Evolutionary conservation across 2,888 invertebrate species (phyloP), one percentile per base, ranked within the genome.

Genomic region (Mechanitis messenoides): DNA sequence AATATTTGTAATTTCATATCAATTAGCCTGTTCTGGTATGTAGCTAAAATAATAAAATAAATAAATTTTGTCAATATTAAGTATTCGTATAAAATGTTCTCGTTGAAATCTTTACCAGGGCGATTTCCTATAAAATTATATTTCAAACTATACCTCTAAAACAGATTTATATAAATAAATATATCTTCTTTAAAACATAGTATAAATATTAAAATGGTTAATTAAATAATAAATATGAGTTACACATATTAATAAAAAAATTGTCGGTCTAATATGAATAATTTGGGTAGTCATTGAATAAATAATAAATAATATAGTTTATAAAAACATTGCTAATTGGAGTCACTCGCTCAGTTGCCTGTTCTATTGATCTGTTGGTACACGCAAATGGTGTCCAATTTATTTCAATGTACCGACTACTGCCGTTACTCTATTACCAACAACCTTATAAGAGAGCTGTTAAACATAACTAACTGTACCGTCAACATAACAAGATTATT

Each of bases 311-410:
- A 50, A 31, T 50, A 50, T 50, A 28, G 50, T 31, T 50, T 31
- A 31, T 47, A 47, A 47, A 11, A 47, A n/a, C 31, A 3, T 50
- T 50, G 31, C 4, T 50, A 50, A 50, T 50, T 50, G 50, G 31
- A 50, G 31, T 11, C 31, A 50, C 50, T 31, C 11, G 50, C 31
- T 7, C 31, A 7, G 11, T 31, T 47, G 3, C 31, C 50, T 7
- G 72, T 67, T 60, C 69, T 69, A 73, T 74, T 76, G 77, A 75
- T 75, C 73, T 75, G 74, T 74, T 71, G 55, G 61, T 61, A 65
- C 69, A 68, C 62, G 62, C 58, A 69, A 60, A 69, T 65, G 62
- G 69, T 63, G 60, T 64, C 64, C 63, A 63, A 69, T 70, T 70
- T 70, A 70, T 62, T 67, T 64, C 50, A 45, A 45, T 63, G 62